Evolutionary conservation across 1,140 invertebrate species (phyloP).

Genomic region (Elysia chlorotica): DNA sequence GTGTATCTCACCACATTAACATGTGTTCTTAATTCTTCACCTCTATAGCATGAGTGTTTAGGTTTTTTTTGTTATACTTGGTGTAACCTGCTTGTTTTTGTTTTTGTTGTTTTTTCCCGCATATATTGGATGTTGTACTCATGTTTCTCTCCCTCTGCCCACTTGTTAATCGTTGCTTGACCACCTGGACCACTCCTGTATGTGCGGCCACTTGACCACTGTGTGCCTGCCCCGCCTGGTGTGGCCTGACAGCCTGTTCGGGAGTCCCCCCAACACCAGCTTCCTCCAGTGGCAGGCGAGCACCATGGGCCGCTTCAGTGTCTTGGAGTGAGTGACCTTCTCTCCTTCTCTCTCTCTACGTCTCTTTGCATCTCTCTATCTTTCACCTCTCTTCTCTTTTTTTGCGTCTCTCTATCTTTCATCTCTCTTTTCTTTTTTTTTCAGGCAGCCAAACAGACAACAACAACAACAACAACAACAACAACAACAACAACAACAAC

Average conservation of each 20-base stretch:
- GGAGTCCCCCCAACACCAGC: conserved; percentile 16
- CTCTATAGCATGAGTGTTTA: neutral
- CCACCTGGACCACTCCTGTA: neutral
- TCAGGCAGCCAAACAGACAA: too few species aligned
- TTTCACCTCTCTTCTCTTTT: neutral
- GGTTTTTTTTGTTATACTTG: neutral
- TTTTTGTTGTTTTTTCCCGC: conserved; percentile 11
- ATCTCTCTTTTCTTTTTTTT: too few species aligned
- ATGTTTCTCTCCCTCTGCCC: too few species aligned
- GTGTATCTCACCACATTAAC: too few species aligned
- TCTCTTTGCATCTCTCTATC: neutral
- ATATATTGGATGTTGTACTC: too few species aligned
- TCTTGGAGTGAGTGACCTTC: conserved; percentile 16
- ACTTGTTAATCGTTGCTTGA: too few species aligned
- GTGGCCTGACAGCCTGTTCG: neutral
- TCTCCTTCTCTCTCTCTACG: neutral
- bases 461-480: too few species aligned
- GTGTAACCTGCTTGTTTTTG: neutral
- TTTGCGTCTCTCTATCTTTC: conserved; percentile 6
- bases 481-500: too few species aligned
- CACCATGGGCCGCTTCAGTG: conserved; percentile 17
- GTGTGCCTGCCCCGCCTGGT: neutral
- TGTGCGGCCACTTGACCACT: neutral
- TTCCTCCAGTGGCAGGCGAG: conserved; percentile 7
- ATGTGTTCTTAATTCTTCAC: too few species aligned